Conservation (phyloP, 2,113 vertebrate species). For the Dipodomys merriami region DNA sequence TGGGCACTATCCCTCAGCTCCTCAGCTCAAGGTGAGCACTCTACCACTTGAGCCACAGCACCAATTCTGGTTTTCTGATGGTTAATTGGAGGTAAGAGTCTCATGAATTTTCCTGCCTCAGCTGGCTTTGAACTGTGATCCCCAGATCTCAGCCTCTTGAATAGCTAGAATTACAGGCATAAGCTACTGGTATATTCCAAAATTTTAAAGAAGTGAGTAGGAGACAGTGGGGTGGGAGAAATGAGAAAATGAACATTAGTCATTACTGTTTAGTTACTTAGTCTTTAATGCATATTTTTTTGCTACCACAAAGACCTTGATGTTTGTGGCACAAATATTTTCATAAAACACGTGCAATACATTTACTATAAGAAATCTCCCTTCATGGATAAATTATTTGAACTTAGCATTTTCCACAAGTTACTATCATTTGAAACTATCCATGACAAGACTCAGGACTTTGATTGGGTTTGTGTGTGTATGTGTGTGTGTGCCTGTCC, state of each 20-base stretch:
- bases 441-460: neutral
- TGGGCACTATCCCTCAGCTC: no score
- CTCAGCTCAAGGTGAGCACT: no score
- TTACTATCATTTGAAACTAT: conserved; percentile 40
- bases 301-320: neutral
- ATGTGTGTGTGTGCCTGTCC: no score
- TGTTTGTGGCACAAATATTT: neutral
- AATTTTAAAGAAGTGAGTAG: neutral
- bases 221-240: neutral
- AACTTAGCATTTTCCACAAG: neutral
- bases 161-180: no score
- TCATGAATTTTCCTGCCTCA: no score
- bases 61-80: no score
- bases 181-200: neutral
- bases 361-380: neutral
- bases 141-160: no score
- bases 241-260: neutral
- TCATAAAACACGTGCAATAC: neutral
- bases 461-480: no score
- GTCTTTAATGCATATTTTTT: neutral
- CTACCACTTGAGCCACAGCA: no score
- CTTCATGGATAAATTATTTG: neutral
- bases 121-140: no score
- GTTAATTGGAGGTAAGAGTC: no score
- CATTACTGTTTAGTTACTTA: neutral